A percentile compares a stretch with the other conserved stretches of the same genome.
phyloP scores from a whole-genome alignment of 2,113 vertebrate genomes.

The Arothron firmamentum region DNA sequence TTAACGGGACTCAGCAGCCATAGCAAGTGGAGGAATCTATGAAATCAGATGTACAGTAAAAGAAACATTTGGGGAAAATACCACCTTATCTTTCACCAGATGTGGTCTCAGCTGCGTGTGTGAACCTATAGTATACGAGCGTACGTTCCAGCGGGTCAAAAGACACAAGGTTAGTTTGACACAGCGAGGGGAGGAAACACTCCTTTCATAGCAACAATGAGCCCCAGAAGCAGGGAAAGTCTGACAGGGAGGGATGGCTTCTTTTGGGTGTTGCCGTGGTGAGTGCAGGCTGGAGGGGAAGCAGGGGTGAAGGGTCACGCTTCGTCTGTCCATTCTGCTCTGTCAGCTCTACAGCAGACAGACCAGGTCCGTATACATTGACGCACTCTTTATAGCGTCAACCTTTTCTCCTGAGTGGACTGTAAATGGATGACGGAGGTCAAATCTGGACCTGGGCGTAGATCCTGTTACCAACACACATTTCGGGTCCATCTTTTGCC shows the following conservation, averaged over 20 bases:
- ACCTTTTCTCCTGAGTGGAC: not conserved
- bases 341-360: constrained; percentile 42
- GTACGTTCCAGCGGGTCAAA: constrained; percentile 23
- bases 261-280: constrained; percentile 39
- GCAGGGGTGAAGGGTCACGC: constrained; percentile 34
- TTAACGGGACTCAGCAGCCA: constrained; percentile 37
- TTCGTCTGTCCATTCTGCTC: constrained; percentile 42
- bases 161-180: constrained; percentile 32
- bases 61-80: not conserved
- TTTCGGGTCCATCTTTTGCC: constrained; percentile 17
- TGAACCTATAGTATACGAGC: constrained; percentile 1
- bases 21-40: constrained; percentile 22
- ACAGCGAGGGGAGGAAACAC: constrained; percentile 23
- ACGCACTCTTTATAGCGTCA: constrained; percentile 7
- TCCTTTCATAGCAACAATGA: constrained; percentile 11
- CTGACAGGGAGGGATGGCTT: constrained; percentile 20
- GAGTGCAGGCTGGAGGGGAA: constrained; percentile 25
- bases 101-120: not conserved
- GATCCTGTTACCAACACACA: constrained; percentile 40
- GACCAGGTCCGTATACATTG: not conserved
- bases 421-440: constrained; percentile 42
- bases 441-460: constrained; percentile 34
- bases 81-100: no score
- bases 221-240: constrained; percentile 28
- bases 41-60: constrained; percentile 7